Base-by-base conservation (phyloP, 2,888 invertebrate genomes). In the Itoplectis maculator region DNA sequence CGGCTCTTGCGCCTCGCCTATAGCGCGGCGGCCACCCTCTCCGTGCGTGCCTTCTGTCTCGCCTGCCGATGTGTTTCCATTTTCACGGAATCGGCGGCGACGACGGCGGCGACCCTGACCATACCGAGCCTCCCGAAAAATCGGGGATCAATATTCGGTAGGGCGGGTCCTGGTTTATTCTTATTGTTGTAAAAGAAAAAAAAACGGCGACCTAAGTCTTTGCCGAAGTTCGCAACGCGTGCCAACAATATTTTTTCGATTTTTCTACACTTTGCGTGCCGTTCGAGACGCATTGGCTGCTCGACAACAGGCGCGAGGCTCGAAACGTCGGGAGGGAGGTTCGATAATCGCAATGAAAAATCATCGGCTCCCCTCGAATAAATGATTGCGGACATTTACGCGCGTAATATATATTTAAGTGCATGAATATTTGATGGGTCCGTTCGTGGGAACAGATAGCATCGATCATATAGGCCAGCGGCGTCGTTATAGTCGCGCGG, bases 51-150 rank as follows among this genome's bases (percentile, higher is more conserved):
- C 23, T 54, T 23, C 9, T 7, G 9, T 51, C 13, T 51, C 51
- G 8, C 51, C 11, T 0, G 54, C 18, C 51, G 54, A 54, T 54
- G 23, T 20, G 9, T 54, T 23, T 54, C 54, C 54, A 54, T 81
- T 70, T 54, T 42, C 59, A 54, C 73, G 54, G 40, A 54, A 23
- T 11, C n/a, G 35, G 82, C n/a, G n/a, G n/a, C n/a, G n/a, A n/a
- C n/a, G n/a, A n/a, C n/a, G n/a, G n/a, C n/a, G n/a, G n/a, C 76
- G 85, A 85, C 84, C 85, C 84, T 87, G 86, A 86, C 83, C 84
- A 84, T 35, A 47, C 77, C 74, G 84, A 83, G 81, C 82, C 84
- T 76, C 80, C 78, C 79, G 59, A 59, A 81, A 85, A 78, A 84
- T 11, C 13, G 20, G 56, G 78, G 85, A 87, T 87, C 87, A 82